phyloP scores from a whole-genome alignment of 2,113 vertebrate species.

The Psittacula cyanocephala region DNA sequence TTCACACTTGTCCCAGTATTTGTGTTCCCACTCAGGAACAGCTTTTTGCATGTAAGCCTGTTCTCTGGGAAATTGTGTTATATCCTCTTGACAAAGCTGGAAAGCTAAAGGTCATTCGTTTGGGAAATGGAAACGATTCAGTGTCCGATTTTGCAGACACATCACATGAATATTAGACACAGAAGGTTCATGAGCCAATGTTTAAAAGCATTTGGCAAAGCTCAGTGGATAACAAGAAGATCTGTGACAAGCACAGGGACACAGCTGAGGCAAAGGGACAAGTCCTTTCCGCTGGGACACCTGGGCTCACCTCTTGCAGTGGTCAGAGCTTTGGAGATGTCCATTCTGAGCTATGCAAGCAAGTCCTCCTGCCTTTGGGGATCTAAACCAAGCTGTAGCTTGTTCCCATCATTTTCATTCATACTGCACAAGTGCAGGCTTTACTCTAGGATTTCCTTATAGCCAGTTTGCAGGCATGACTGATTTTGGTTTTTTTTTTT shows the following conservation, averaged over 20 bases:
- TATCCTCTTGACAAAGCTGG: conserved; percentile 27
- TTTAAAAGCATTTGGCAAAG: neutral
- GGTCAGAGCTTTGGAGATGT: neutral
- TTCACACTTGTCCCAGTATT: conserved; percentile 48
- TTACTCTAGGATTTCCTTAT: neutral
- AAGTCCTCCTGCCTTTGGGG: neutral
- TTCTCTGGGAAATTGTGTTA: conserved; percentile 46
- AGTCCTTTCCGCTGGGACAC: neutral
- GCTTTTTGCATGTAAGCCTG: neutral
- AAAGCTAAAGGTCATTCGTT: conserved; percentile 35
- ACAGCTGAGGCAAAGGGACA: neutral
- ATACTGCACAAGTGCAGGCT: neutral
- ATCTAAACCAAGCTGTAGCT: neutral
- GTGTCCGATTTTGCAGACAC: neutral
- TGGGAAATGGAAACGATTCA: conserved; percentile 28
- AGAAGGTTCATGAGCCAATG: neutral
- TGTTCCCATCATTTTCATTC: neutral
- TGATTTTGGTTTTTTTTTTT: neutral
- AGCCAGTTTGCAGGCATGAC: neutral
- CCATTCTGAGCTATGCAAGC: accelerated
- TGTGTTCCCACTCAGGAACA: conserved; percentile 31
- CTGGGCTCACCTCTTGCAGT: neutral
- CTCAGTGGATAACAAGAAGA: neutral
- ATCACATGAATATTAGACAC: neutral
- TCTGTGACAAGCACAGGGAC: neutral